Evolutionary conservation across 2,888 invertebrate genomes (phyloP).

Genomic region (Taphrorychus bicolor): DNA sequence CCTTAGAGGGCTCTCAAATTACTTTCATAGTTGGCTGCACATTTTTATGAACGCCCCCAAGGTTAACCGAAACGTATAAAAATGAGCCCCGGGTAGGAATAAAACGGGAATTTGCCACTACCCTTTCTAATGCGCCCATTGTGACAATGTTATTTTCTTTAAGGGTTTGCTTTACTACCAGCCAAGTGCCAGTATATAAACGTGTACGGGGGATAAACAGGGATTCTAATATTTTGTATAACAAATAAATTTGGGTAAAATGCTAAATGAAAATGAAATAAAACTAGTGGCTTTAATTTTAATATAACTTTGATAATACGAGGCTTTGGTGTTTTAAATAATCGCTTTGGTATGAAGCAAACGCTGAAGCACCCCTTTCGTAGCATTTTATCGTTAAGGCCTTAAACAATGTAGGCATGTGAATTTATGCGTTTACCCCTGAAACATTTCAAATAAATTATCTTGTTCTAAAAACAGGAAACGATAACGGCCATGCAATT

Average conservation of each 20-base stretch:
- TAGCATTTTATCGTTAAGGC: conserved; percentile 3
- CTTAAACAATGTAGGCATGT: conserved; percentile 8
- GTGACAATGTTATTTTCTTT: too few species aligned
- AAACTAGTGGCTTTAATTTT: background rate
- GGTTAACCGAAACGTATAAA: too few species aligned
- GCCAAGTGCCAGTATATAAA: too few species aligned
- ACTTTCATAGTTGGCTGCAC: too few species aligned
- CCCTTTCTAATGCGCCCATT: too few species aligned
- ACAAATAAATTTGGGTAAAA: background rate
- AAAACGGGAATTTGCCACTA: too few species aligned
- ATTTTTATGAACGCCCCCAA: too few species aligned
- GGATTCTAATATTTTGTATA: too few species aligned
- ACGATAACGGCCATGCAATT: conserved; percentile 28
- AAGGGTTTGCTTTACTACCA: too few species aligned
- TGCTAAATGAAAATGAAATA: background rate
- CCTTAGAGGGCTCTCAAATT: too few species aligned
- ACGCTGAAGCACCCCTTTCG: background rate
- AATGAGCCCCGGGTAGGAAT: too few species aligned
- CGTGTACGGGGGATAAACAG: too few species aligned
- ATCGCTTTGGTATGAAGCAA: conserved; percentile 1
- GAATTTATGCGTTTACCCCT: conserved; percentile 6
- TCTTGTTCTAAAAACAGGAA: conserved; percentile 17
- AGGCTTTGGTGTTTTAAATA: conserved; percentile 3
- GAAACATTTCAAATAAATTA: conserved; percentile 19
- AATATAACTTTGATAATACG: conserved; percentile 4